A percentile compares a stretch with the other conserved stretches of the same genome.
Evolutionary conservation across 2,113 vertebrate species (phyloP).

Genomic region (Ailuropoda melanoleuca): DNA sequence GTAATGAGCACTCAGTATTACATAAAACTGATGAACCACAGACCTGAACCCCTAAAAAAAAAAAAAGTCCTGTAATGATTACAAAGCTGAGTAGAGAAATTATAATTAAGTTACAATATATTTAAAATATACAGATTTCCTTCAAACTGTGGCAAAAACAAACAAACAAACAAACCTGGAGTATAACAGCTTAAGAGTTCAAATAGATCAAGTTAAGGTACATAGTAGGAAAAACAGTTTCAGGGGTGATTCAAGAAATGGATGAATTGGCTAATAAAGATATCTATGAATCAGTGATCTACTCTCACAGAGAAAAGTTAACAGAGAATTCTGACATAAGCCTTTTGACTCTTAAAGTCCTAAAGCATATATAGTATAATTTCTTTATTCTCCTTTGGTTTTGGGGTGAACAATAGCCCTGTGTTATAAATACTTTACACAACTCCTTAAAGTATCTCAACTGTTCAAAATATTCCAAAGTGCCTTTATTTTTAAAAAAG

Average conservation of each 20-base stretch:
- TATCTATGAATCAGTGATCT: not conserved
- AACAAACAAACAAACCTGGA: not conserved
- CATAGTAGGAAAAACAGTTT: not conserved
- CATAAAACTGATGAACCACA: not conserved
- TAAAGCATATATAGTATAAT: not conserved
- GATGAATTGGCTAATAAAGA: not conserved
- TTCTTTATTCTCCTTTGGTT: not conserved
- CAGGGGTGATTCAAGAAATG: not conserved
- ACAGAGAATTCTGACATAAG: not conserved
- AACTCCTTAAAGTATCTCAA: not conserved
- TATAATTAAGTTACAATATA: not conserved
- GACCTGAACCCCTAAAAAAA: not conserved
- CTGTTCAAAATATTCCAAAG: not conserved
- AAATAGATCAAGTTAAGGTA: not conserved
- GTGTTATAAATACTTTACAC: not conserved
- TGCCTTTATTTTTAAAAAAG: not conserved
- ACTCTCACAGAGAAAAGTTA: not conserved
- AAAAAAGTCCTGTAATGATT: not conserved
- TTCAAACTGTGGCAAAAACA: not conserved
- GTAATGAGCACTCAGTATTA: not conserved
- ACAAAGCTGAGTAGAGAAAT: not conserved
- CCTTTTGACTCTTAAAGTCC: not conserved
- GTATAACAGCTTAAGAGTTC: not conserved
- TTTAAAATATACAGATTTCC: not conserved
- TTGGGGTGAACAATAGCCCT: not conserved